phyloP scores from a whole-genome alignment of 35 echinoderm and acorn worm genomes.

The Amphiura filiformis region DNA sequence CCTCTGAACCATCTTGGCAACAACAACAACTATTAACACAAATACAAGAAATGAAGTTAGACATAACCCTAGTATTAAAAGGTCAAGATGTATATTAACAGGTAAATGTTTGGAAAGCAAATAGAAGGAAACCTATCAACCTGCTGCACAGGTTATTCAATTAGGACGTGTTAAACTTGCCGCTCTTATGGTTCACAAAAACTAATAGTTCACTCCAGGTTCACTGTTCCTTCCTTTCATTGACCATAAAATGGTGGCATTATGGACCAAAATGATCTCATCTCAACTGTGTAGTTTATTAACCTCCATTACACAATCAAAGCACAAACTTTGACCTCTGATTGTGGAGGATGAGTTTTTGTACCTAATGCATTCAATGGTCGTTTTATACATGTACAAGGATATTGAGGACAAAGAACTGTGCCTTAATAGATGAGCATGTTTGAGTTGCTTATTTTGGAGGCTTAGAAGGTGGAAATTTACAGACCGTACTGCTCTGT shows the following conservation, averaged over 20 bases:
- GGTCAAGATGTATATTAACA: conserved; percentile 1
- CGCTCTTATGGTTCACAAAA: not conserved
- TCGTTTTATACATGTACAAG: too few species aligned
- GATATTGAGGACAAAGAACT: too few species aligned
- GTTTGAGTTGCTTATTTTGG: not conserved
- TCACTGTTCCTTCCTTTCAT: not conserved
- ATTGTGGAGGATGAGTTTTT: too few species aligned
- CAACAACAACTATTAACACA: not conserved
- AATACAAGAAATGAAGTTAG: not conserved
- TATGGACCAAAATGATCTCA: too few species aligned
- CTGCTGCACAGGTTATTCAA: not conserved
- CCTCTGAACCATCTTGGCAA: not conserved
- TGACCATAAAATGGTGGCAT: too few species aligned
- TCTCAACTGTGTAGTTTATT: not conserved
- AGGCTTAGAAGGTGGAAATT: not conserved
- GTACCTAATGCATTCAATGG: too few species aligned
- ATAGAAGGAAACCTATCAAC: not conserved
- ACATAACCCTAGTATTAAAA: not conserved
- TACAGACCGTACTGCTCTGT: not conserved
- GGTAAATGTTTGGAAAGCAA: not conserved
- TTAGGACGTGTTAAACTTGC: not conserved
- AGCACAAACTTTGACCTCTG: too few species aligned
- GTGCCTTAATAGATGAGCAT: too few species aligned
- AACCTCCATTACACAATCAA: too few species aligned
- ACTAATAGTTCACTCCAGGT: not conserved